phyloP scores from a whole-genome alignment of 2,113 vertebrate genomes.

The Rana temporaria region DNA sequence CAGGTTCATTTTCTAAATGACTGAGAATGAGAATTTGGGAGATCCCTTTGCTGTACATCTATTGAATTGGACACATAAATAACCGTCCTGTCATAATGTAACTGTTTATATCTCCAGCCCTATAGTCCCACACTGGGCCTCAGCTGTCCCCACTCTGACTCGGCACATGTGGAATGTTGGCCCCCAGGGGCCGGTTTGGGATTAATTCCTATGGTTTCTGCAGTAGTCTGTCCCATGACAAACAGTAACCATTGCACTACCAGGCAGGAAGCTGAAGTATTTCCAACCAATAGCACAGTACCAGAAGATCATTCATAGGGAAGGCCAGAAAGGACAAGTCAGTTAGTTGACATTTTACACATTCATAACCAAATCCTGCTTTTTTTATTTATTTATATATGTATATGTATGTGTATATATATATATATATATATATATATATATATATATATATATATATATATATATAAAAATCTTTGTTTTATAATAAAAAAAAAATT shows the following conservation, averaged over 20 bases:
- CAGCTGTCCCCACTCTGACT: conserved; percentile 44
- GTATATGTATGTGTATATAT: too few species aligned
- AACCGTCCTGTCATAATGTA: neutral
- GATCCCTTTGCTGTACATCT: neutral
- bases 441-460: too few species aligned
- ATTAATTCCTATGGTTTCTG: conserved; percentile 53
- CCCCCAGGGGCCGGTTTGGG: conserved; percentile 26
- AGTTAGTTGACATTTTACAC: too few species aligned
- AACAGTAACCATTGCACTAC: conserved; percentile 24
- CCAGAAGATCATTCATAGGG: too few species aligned
- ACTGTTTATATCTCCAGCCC: conserved; percentile 29
- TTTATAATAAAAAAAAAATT: too few species aligned
- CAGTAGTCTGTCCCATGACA: conserved; percentile 26
- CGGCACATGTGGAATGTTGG: conserved; percentile 19
- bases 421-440: too few species aligned
- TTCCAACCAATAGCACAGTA: neutral
- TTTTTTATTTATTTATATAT: too few species aligned
- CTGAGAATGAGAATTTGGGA: conserved; percentile 2
- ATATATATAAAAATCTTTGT: too few species aligned
- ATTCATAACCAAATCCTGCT: too few species aligned
- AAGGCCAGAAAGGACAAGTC: too few species aligned
- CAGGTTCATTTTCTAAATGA: neutral
- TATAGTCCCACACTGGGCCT: neutral
- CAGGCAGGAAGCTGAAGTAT: neutral
- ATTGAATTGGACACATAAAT: conserved; percentile 18